Evolutionary conservation across 2,888 invertebrate species (phyloP).

Genomic region (Chymomyza procnemis): DNA sequence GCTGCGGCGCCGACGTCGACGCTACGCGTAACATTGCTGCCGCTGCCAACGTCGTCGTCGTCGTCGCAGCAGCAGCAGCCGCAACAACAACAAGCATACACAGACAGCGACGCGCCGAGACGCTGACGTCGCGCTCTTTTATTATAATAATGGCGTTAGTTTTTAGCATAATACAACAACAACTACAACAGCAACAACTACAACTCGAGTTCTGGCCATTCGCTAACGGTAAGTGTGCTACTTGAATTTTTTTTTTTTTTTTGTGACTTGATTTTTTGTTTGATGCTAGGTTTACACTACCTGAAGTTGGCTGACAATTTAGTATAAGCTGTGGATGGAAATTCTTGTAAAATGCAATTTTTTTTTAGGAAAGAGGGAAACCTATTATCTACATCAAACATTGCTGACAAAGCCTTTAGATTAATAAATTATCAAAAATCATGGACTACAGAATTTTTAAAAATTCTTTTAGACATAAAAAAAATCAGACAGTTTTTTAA

Average conservation of each 20-base stretch:
- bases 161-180: conserved; percentile 14
- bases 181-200: conserved; percentile 7
- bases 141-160: conserved; percentile 20
- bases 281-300: neutral
- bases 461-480: too few species aligned
- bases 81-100: conserved; percentile 15
- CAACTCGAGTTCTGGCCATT: conserved; percentile 44
- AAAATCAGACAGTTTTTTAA: too few species aligned
- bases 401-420: too few species aligned
- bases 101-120: neutral
- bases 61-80: conserved; percentile 26
- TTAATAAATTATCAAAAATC: too few species aligned
- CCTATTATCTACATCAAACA: too few species aligned
- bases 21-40: conserved; percentile 37
- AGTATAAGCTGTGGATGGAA: neutral
- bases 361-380: too few species aligned
- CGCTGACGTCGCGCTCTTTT: neutral
- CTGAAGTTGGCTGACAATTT: neutral
- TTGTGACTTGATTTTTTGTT: neutral
- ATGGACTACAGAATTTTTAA: too few species aligned
- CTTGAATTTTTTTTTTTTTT: neutral
- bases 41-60: conserved; percentile 30
- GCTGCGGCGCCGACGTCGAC: conserved; percentile 49
- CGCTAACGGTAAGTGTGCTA: conserved; percentile 54
- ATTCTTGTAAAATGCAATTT: too few species aligned